These are phyloP conservation scores for Congeria kusceri DNA, from an alignment of 2,888 invertebrate species.

Conservation along the genomic window DNA sequence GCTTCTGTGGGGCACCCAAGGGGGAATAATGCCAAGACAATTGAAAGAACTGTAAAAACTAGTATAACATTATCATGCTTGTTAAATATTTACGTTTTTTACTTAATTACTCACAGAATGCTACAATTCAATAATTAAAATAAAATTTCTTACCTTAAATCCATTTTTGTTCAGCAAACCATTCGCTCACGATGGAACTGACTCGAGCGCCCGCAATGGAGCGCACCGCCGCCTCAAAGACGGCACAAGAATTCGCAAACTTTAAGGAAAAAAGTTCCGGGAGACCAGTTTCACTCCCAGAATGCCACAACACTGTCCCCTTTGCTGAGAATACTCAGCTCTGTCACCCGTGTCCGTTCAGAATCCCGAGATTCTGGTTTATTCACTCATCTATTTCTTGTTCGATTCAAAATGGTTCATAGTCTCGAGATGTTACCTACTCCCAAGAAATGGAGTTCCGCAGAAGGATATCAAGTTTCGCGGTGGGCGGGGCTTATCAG, in stretches of 20 bases:
- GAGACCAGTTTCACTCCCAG: not conserved
- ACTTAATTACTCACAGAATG: too few relatives aligned
- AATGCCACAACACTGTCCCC: constrained; percentile 3
- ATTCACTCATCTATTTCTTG: constrained; percentile 47
- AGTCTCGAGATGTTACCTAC: constrained; percentile 42
- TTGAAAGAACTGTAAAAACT: not conserved
- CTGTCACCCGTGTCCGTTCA: constrained; percentile 15
- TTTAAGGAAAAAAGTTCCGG: constrained; percentile 5
- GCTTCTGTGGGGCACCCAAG: too few relatives aligned
- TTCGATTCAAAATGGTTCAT: constrained; percentile 28
- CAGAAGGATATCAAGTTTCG: constrained; percentile 56
- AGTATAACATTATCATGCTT: too few relatives aligned
- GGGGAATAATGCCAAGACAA: not conserved
- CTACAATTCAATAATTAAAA: not conserved
- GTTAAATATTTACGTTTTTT: too few relatives aligned
- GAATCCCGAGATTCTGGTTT: constrained; percentile 25
- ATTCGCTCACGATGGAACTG: too few relatives aligned
- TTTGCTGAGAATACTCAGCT: constrained; percentile 61
- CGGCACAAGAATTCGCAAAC: not conserved
- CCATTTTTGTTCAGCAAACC: constrained; percentile 32
- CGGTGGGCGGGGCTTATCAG: constrained; percentile 54
- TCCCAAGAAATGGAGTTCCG: constrained; percentile 58
- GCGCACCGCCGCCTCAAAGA: constrained; percentile 1
- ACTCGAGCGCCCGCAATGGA: too few relatives aligned
- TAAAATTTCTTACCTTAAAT: constrained; percentile 41